Percentiles rank a stretch among this genome's conserved stretches.
Evolutionary conservation across 2,888 invertebrate genomes (phyloP).

Genomic region (Neuroscelio doddi): DNA sequence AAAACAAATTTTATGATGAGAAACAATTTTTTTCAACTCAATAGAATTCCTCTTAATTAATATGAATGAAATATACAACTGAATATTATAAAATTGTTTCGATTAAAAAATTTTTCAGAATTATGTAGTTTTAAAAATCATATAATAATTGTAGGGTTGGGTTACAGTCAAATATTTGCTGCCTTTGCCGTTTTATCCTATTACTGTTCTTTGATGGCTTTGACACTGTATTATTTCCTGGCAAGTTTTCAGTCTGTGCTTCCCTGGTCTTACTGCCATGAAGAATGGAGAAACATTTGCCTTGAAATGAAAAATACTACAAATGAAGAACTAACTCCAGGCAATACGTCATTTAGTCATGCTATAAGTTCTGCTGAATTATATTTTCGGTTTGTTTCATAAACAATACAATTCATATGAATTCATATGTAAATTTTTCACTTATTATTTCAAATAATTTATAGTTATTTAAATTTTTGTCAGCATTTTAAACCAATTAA

Average conservation of each 20-base stretch:
- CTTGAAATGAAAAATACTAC: constrained; percentile 42
- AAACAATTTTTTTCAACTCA: too few relatives aligned
- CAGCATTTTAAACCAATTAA: too few relatives aligned
- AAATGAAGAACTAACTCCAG: constrained; percentile 10
- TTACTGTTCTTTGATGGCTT: constrained; percentile 73
- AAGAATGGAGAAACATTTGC: constrained; percentile 64
- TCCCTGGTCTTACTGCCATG: constrained; percentile 72
- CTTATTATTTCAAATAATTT: too few relatives aligned
- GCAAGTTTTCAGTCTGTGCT: constrained; percentile 71
- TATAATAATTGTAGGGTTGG: constrained; percentile 68
- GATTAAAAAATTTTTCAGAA: too few relatives aligned
- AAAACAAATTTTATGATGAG: too few relatives aligned
- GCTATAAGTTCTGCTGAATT: constrained; percentile 57
- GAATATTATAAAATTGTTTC: too few relatives aligned
- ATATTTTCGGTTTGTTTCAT: constrained; percentile 57
- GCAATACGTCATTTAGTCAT: constrained; percentile 24
- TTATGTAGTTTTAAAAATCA: too few relatives aligned
- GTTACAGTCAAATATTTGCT: constrained; percentile 72
- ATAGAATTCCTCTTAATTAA: too few relatives aligned
- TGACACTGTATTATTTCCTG: constrained; percentile 72
- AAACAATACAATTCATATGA: too few relatives aligned
- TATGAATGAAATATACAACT: too few relatives aligned
- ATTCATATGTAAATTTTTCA: too few relatives aligned
- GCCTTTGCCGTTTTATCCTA: constrained; percentile 71
- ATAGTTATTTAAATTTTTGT: too few relatives aligned